Conservation (phyloP, 2,797 vertebrate species). For the Lepidocolaptes lacrymiger region DNA sequence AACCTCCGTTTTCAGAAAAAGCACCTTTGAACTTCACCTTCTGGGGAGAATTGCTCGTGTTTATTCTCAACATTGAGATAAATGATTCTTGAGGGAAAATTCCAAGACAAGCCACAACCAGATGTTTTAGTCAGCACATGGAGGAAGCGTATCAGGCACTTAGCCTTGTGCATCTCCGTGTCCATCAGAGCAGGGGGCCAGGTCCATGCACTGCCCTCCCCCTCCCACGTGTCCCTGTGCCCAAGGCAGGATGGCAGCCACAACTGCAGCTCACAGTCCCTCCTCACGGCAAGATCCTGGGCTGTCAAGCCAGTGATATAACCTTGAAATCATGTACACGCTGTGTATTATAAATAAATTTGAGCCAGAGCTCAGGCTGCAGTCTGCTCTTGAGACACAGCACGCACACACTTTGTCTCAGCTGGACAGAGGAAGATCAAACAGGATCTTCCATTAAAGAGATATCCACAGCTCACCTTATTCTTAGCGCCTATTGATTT, state of each 20-base stretch:
- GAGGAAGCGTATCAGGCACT: not conserved
- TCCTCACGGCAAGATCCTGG: not conserved
- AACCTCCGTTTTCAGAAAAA: not conserved
- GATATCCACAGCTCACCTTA: not conserved
- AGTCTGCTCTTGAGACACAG: not conserved
- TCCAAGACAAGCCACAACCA: not conserved
- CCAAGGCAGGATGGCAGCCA: not conserved
- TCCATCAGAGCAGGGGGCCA: not conserved
- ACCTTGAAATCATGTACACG: not conserved
- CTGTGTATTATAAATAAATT: conserved; percentile 1
- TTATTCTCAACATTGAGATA: conserved; percentile 5
- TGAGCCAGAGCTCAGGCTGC: not conserved
- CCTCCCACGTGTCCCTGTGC: not conserved
- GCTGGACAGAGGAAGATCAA: conserved; percentile 28
- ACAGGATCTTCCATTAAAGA: conserved; percentile 8
- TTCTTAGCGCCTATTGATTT: not conserved
- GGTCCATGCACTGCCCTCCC: not conserved
- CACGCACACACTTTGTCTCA: not conserved
- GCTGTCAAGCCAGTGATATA: not conserved
- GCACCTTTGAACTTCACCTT: conserved; percentile 53
- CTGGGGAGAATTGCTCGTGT: not conserved
- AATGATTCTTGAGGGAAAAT: not conserved
- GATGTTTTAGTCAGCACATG: not conserved
- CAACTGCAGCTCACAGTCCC: not conserved
- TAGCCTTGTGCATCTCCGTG: not conserved